Percentiles rank a stretch among this genome's conserved stretches.
Evolutionary conservation across 2,888 invertebrate genomes (phyloP).

Genomic region (Ametastegia equiseti): DNA sequence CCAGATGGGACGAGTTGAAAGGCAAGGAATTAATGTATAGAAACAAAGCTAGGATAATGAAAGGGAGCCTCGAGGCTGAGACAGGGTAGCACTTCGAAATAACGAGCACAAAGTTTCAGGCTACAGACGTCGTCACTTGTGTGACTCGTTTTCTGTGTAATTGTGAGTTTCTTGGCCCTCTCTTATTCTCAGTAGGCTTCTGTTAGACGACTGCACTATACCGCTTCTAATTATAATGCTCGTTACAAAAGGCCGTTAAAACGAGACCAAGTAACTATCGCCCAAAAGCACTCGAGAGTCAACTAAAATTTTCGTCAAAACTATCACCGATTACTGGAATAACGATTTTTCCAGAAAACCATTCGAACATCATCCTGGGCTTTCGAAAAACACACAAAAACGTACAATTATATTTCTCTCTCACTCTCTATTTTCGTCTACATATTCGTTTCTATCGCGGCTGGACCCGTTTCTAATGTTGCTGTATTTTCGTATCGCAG

Average conservation of each 20-base stretch:
- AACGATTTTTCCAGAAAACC: neutral
- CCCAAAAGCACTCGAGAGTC: neutral
- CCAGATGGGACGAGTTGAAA: neutral
- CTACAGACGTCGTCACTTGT: slow-evolving; percentile 2
- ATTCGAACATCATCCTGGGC: neutral
- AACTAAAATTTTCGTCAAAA: neutral
- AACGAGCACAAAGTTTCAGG: slow-evolving; percentile 23
- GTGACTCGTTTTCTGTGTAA: slow-evolving; percentile 5
- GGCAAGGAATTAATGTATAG: neutral
- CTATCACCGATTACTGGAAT: too few relatives aligned
- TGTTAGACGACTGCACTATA: neutral
- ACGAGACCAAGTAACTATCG: neutral
- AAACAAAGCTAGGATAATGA: neutral
- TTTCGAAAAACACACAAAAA: neutral
- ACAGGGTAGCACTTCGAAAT: slow-evolving; percentile 8
- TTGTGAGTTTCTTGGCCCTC: neutral
- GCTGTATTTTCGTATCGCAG: too few relatives aligned
- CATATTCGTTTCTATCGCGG: too few relatives aligned
- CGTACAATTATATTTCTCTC: too few relatives aligned
- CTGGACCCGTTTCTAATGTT: too few relatives aligned
- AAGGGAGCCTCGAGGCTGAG: neutral
- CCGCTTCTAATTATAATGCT: slow-evolving; percentile 27
- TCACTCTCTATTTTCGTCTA: too few relatives aligned
- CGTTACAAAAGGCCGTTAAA: neutral
- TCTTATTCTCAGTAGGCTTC: neutral